These are phyloP conservation scores for Caradrina kadenii DNA, from an alignment of 2,888 invertebrate genomes.

Conservation along the genomic window DNA sequence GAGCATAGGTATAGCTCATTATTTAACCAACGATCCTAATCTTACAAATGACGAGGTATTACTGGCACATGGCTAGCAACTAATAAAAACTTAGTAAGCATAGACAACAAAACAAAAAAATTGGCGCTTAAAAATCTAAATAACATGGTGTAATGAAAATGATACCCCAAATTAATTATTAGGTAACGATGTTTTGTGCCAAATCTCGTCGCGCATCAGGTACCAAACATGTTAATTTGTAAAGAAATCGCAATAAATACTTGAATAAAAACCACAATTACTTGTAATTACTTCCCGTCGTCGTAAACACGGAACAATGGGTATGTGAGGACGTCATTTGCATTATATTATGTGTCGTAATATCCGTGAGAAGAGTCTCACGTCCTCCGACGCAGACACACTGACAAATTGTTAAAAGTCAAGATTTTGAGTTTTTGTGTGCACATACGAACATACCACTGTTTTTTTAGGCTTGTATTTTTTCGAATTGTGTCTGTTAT, in stretches of 20 bases:
- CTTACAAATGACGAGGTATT: neutral
- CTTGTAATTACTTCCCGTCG: conserved; percentile 61
- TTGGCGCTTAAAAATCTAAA: conserved; percentile 26
- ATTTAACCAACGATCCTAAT: neutral
- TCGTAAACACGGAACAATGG: conserved; percentile 58
- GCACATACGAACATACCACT: conserved; percentile 4
- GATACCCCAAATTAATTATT: conserved; percentile 36
- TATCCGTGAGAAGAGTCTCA: conserved; percentile 84
- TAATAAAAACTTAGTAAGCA: conserved; percentile 17
- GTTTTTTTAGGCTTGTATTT: conserved; percentile 36
- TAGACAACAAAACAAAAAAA: conserved; percentile 21
- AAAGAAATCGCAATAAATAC: conserved; percentile 52
- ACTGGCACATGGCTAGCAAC: neutral
- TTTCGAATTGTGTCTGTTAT: conserved; percentile 14
- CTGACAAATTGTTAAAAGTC: conserved; percentile 66
- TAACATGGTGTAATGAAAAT: conserved; percentile 10
- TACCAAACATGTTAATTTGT: conserved; percentile 49
- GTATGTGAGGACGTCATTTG: conserved; percentile 67
- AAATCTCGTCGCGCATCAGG: conserved; percentile 20
- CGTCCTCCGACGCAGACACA: conserved; percentile 72
- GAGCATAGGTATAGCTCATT: neutral
- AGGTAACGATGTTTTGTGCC: conserved; percentile 21
- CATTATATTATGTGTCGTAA: conserved; percentile 69
- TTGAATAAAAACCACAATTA: conserved; percentile 60
- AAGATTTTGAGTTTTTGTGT: conserved; percentile 44